A percentile compares a stretch with the other conserved stretches of the same genome.
These are phyloP conservation scores for Drosophila yakuba DNA, from an alignment of 1,140 invertebrate genomes.

Conservation along the genomic window DNA sequence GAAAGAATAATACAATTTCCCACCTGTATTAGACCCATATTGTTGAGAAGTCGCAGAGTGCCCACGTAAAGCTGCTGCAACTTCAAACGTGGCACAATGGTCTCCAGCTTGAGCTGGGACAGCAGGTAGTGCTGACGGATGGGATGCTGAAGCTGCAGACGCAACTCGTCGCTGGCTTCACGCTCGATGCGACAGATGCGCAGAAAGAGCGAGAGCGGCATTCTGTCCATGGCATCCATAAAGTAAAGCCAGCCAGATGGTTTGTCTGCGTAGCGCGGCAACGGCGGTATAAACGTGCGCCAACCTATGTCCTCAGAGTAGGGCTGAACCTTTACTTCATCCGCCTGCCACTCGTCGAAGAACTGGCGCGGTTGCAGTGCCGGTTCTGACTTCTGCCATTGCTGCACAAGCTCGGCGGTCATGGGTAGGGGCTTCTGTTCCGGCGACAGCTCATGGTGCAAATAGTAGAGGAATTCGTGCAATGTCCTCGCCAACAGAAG, in stretches of 20 bases:
- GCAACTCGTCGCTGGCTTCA: constrained; percentile 87
- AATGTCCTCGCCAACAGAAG: constrained; percentile 88
- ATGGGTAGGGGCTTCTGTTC: constrained; percentile 78
- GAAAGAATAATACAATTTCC: constrained; percentile 4
- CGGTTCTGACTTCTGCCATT: constrained; percentile 83
- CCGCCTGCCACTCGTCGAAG: constrained; percentile 82
- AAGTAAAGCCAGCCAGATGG: constrained; percentile 90
- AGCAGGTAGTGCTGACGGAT: constrained; percentile 88
- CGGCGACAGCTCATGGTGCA: constrained; percentile 87
- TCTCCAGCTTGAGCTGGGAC: constrained; percentile 74
- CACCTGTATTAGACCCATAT: constrained; percentile 89
- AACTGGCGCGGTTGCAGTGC: constrained; percentile 46
- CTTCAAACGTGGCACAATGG: constrained; percentile 52
- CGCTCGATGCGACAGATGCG: constrained; percentile 87
- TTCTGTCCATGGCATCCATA: constrained; percentile 89
- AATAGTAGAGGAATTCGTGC: constrained; percentile 89
- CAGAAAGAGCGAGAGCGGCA: constrained; percentile 90
- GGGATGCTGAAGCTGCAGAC: constrained; percentile 88
- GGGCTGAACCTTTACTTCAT: constrained; percentile 80
- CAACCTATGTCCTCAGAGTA: constrained; percentile 87
- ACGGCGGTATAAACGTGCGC: constrained; percentile 91
- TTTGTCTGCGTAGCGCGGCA: constrained; percentile 88
- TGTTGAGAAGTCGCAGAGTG: constrained; percentile 87
- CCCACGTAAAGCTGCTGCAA: constrained; percentile 89
- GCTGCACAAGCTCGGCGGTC: constrained; percentile 81